Conservation (phyloP, 2,797 vertebrate genomes). For the Enoplosus armatus region DNA sequence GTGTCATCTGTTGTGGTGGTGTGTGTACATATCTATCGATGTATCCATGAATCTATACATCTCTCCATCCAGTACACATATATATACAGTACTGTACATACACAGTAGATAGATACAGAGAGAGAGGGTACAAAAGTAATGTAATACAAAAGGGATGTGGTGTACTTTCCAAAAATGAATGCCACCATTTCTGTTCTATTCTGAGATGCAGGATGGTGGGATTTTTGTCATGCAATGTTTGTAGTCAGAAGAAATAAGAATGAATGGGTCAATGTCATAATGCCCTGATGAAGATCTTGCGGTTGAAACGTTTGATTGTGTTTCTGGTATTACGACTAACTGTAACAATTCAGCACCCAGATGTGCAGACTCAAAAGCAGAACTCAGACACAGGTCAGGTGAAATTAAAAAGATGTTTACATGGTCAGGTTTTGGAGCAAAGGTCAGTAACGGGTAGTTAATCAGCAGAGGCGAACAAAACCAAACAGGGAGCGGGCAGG, state of each 20-base stretch:
- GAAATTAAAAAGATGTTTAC: neutral
- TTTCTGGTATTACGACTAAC: neutral
- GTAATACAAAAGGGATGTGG: neutral
- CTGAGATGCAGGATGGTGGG: neutral
- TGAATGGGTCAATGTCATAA: too few species aligned
- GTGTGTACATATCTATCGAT: neutral
- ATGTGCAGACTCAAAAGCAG: constrained; percentile 1
- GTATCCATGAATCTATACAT: neutral
- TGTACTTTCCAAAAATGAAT: neutral
- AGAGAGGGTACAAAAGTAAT: neutral
- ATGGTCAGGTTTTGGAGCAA: neutral
- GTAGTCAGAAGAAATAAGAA: neutral
- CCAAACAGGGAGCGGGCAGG: neutral
- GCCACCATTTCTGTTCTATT: neutral
- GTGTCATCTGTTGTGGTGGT: neutral
- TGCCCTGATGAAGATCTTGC: neutral
- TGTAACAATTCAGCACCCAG: neutral
- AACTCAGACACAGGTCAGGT: neutral
- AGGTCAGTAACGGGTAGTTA: neutral
- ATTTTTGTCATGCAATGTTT: neutral
- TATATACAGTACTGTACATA: neutral
- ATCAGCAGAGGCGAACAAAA: neutral
- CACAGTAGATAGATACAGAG: neutral
- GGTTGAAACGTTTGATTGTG: neutral
- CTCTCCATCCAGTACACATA: neutral